Evolutionary conservation across 2,113 vertebrate genomes (phyloP).

Genomic region (Bubo blakistoni): DNA sequence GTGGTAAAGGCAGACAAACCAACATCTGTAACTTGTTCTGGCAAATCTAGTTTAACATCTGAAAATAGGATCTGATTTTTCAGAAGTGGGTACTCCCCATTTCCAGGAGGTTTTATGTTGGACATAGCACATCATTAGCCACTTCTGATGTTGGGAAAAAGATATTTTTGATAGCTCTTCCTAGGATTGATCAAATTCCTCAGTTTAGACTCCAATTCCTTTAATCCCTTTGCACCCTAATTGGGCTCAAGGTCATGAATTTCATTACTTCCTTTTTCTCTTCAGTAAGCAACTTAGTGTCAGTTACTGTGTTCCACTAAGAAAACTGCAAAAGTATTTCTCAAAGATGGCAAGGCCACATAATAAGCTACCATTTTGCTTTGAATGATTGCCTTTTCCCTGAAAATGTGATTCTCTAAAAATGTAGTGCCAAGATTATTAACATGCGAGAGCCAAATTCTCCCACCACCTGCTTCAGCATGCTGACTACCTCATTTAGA

Average conservation of each 20-base stretch:
- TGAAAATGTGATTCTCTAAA: not conserved
- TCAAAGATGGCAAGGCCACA: not conserved
- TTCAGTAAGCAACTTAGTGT: not conserved
- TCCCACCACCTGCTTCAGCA: not conserved
- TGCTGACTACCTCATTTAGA: not conserved
- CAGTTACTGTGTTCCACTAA: not conserved
- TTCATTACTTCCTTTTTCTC: not conserved
- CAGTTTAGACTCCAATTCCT: not conserved
- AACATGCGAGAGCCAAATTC: not conserved
- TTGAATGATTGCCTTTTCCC: not conserved
- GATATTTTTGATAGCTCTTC: not conserved
- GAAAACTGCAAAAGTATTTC: not conserved
- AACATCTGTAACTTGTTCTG: not conserved
- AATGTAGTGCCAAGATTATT: not conserved
- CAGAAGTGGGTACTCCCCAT: not conserved
- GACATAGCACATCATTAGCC: not conserved
- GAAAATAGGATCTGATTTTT: not conserved
- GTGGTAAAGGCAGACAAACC: not conserved
- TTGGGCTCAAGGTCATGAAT: not conserved
- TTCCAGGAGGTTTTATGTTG: not conserved
- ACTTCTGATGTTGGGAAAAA: not conserved
- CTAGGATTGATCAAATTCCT: not conserved
- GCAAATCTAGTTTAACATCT: not conserved
- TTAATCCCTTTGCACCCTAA: not conserved
- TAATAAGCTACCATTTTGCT: not conserved